Base-by-base conservation (phyloP, 2,113 vertebrate genomes). In the Numida meleagris region DNA sequence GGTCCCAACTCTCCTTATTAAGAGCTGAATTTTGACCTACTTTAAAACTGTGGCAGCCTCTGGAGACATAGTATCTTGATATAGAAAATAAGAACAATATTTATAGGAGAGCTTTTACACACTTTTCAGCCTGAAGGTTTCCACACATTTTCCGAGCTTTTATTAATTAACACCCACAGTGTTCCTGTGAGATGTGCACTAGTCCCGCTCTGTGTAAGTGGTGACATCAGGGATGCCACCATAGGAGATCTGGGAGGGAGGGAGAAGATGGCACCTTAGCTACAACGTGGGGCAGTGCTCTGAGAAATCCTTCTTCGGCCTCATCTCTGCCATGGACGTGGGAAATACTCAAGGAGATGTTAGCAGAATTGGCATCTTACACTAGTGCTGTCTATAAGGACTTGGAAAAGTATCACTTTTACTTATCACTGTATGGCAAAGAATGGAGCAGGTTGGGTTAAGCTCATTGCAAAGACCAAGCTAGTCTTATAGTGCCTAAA, bases 21-120 rank as follows among this genome's bases (percentile, higher is more conserved):
- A 91, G 17, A 89, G 82, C 3, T 0, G 2, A 76, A 58, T 93
- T 94, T 88, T 95, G 95, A 94, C 96, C 95, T 95, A 94, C 81
- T 97, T 97, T 88, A 65, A 76, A 91, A 89, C 34, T 79, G 42
- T 11, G 9, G 68, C 89, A 34, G 59, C 36, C 91, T 89, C 90
- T 33, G 29, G 90, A 88, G 96, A 82, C 43, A 21, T 9, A 58
- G 27, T 66, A 76, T 91, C 61, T 86, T 50, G 31, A 73, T 92
- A 42, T 20, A 33, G 72, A 89, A 89, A 67, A 86, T 42, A 93
- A 51, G 66, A 90, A 59, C 33, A 92, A 36, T 78, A 92, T 89
- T 94, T 93, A 78, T 66, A 65, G 42, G 42, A n/a, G 59, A 81
- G 61, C 10, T 91, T 88, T 91, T 42, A 65, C 40, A 48, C 21